Base-by-base conservation (phyloP, 2,888 invertebrate genomes). In the Falcaria lacertinaria region DNA sequence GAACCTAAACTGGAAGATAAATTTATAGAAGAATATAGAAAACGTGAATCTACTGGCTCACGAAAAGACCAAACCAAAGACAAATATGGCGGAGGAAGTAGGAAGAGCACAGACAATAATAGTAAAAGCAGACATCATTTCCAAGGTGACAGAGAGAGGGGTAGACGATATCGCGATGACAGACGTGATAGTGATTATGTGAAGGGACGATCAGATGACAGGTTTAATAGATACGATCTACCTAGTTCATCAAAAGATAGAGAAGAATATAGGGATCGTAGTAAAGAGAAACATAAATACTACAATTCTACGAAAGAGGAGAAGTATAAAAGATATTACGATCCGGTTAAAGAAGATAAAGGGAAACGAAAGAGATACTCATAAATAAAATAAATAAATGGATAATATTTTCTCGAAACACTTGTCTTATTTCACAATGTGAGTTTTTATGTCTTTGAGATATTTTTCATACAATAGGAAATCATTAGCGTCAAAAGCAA, bases 361-460 rank as follows among this genome's bases (percentile, higher is more conserved):
- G 51, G 45, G 6, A 59, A 50, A 48, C 15, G 15, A 4, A 47
- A 48, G 4, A 41, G 50, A 45, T 56, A 15, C 14, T 37, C 37
- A 14, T 37, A 36, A 19, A n/a, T 13, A 4, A 1, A 36, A 19
- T 36, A 19, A 19, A 36, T n/a, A 8, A 2, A 13, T 13, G 17
- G 17, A 3, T 19, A n/a, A n/a, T n/a, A n/a, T n/a, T n/a, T 14
- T 6, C 13, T 19, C 1, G 13, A 15, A 17, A 19, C 19, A 19
- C 0, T 36, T 36, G 17, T 13, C 16, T 11, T 34, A 15, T 15
- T 16, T 33, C 11, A 33, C 32, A 11, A 1, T 4, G 7, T 11
- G 6, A 5, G 13, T 4, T 13, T 11, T 11, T 4, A 33, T 33
- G 4, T 33, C 4, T 33, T 33, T 33, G 13, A 8, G 4, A 32